Conservation (phyloP, 2,797 vertebrate genomes). For the Danio aesculapii region DNA sequence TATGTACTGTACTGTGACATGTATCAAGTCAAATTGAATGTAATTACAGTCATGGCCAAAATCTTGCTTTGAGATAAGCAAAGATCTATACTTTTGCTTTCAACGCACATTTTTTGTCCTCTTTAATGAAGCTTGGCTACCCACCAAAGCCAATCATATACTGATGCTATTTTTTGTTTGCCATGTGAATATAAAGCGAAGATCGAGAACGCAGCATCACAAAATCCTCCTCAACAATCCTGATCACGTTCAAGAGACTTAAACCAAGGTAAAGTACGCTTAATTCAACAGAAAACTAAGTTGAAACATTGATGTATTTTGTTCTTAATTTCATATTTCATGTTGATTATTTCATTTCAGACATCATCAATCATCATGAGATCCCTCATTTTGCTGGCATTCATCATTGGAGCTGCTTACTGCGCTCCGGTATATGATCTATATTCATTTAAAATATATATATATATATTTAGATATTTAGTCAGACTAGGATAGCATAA, state of each 20-base stretch:
- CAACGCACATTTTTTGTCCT: slow-evolving; percentile 49
- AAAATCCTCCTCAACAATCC: slow-evolving; percentile 42
- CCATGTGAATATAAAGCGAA: slow-evolving; percentile 72
- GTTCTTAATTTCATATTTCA: slow-evolving; percentile 26
- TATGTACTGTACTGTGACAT: slow-evolving; percentile 9
- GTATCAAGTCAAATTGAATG: slow-evolving; percentile 4
- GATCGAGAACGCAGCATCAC: slow-evolving; percentile 57
- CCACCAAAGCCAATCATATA: slow-evolving; percentile 66
- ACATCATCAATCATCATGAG: slow-evolving; percentile 67
- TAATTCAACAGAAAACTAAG: background rate
- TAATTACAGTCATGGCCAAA: slow-evolving; percentile 64
- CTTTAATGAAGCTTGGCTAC: slow-evolving; percentile 60
- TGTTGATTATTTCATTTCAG: slow-evolving; percentile 58
- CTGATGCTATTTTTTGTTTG: slow-evolving; percentile 58
- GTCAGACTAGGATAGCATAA: no score
- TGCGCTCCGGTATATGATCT: slow-evolving; percentile 69
- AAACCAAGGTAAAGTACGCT: background rate
- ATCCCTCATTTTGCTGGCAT: slow-evolving; percentile 64
- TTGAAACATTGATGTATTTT: background rate
- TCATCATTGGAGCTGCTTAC: slow-evolving; percentile 67
- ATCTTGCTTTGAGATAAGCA: slow-evolving; percentile 48
- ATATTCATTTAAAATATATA: background rate
- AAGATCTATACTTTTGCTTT: slow-evolving; percentile 42
- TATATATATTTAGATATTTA: slow-evolving; percentile 8
- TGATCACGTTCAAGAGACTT: slow-evolving; percentile 44